Percentiles rank a stretch among this genome's conserved stretches.
Conservation (phyloP, 2,888 invertebrate genomes). For the Dysmachus trigonus region DNA sequence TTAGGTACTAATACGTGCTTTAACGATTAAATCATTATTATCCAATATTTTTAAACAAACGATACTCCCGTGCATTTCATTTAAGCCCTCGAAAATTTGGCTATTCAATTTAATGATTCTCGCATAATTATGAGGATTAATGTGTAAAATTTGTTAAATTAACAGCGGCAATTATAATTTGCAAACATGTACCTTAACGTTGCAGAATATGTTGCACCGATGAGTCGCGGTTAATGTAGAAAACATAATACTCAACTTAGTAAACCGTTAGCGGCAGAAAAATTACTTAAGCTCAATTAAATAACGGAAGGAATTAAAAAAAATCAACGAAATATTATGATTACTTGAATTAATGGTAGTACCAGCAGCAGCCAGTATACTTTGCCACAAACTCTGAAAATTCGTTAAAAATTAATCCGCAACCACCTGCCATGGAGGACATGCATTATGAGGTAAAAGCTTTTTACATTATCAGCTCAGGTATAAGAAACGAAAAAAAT, state of each 20-base stretch:
- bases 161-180: not conserved
- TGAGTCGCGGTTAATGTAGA: not conserved
- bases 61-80: not conserved
- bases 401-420: constrained; percentile 41
- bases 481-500: constrained; percentile 22
- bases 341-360: not conserved
- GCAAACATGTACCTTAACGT: constrained; percentile 6
- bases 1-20: not conserved
- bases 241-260: not conserved
- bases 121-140: not conserved
- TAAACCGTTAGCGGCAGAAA: constrained; percentile 1
- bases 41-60: not conserved
- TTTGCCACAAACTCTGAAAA: constrained; percentile 53
- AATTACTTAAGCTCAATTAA: not conserved
- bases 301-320: constrained; percentile 5
- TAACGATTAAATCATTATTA: not conserved
- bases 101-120: not conserved
- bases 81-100: not conserved
- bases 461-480: constrained; percentile 28
- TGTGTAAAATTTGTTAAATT: not conserved
- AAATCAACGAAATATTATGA: constrained; percentile 28
- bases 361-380: constrained; percentile 48
- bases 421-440: constrained; percentile 52
- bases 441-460: constrained; percentile 47
- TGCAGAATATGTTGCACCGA: not conserved